phyloP scores from a whole-genome alignment of 37 sponge, comb jelly and placozoan genomes.

The Beroe ovata region DNA sequence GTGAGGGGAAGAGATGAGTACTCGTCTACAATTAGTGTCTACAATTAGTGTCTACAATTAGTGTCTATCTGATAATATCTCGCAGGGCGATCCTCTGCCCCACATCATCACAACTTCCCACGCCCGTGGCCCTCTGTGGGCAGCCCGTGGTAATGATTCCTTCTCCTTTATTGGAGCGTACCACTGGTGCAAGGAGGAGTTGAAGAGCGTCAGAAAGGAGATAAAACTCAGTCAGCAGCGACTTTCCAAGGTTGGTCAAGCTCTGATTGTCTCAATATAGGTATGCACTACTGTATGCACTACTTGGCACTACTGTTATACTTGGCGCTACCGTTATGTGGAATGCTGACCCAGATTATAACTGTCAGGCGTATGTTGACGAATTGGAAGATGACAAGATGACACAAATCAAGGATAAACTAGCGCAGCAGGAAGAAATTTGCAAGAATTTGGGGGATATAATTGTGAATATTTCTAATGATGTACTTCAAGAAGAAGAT shows the following conservation, averaged over 20 bases:
- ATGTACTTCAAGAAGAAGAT: conserved; percentile 15
- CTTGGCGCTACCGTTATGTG: too few species aligned
- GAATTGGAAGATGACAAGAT: not conserved
- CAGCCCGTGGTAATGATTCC: not conserved
- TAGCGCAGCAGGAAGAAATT: not conserved
- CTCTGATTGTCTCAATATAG: too few species aligned
- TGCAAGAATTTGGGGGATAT: conserved; percentile 3
- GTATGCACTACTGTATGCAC: not conserved
- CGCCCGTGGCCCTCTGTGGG: conserved; percentile 40
- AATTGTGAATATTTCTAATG: not conserved
- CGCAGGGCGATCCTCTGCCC: conserved; percentile 40
- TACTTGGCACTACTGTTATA: too few species aligned
- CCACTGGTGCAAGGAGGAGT: conserved; percentile 43
- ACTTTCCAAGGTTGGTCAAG: conserved; percentile 32
- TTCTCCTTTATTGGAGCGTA: conserved; percentile 64
- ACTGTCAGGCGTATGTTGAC: not conserved
- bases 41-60: too few species aligned
- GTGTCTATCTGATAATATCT: too few species aligned
- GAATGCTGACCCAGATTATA: too few species aligned
- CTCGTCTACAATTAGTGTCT: too few species aligned
- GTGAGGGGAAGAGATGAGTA: too few species aligned
- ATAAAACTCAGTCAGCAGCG: not conserved
- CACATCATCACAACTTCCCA: conserved; percentile 24
- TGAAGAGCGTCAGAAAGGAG: not conserved
- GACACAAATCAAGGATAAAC: not conserved